Evolutionary conservation across 2,888 invertebrate genomes (phyloP).

Genomic region (Acanthosepion pharaonis): DNA sequence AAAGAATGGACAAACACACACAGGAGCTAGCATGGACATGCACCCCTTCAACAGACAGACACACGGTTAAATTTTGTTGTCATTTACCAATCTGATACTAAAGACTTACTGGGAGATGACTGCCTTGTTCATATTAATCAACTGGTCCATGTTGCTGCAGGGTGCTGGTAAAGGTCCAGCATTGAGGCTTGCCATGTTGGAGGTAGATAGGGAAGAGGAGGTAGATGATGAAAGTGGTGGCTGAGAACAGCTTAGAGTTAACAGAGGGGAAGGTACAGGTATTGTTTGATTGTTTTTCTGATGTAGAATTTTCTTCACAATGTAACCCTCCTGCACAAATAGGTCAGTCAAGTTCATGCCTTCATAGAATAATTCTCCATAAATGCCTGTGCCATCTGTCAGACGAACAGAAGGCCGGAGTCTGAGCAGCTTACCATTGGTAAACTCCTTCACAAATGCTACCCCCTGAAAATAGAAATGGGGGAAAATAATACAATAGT

Average conservation of each 20-base stretch:
- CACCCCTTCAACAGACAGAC: too few relatives aligned
- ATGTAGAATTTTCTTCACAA: constrained; percentile 59
- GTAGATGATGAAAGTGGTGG: neutral
- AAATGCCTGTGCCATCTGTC: constrained; percentile 62
- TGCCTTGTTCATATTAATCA: neutral
- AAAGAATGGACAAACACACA: too few relatives aligned
- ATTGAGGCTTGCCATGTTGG: neutral
- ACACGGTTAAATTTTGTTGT: too few relatives aligned
- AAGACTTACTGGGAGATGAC: constrained; percentile 23
- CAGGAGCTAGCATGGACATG: too few relatives aligned
- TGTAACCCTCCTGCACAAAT: constrained; percentile 61
- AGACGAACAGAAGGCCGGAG: constrained; percentile 55
- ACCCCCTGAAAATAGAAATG: constrained; percentile 55
- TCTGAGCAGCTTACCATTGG: constrained; percentile 60
- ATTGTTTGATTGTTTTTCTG: constrained; percentile 50
- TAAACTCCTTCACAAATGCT: constrained; percentile 58
- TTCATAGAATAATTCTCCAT: constrained; percentile 59
- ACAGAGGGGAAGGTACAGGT: neutral
- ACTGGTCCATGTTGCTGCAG: neutral
- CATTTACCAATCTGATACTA: neutral
- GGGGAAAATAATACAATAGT: neutral
- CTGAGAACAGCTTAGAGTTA: neutral
- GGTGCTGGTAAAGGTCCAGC: constrained; percentile 15
- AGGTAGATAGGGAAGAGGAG: neutral
- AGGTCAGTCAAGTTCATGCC: constrained; percentile 59